A percentile compares a stretch with the other conserved stretches of the same genome.
These are phyloP conservation scores for Zootermopsis nevadensis DNA, from an alignment of 2,888 invertebrate species.

Conservation along the genomic window DNA sequence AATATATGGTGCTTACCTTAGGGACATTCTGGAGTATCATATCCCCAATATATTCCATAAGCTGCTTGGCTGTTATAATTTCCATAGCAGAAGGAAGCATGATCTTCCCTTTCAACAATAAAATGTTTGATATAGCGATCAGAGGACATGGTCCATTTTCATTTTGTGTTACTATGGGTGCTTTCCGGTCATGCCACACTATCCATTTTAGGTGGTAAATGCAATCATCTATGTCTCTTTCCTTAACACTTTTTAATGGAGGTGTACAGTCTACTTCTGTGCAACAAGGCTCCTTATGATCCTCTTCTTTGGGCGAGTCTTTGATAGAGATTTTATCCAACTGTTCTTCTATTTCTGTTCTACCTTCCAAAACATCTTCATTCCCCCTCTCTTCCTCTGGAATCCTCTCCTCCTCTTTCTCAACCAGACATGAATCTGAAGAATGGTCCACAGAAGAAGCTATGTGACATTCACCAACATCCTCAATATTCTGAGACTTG, in stretches of 20 bases:
- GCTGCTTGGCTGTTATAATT: conserved; percentile 63
- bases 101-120: conserved; percentile 64
- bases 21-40: conserved; percentile 64
- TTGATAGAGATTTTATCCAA: too few relatives aligned
- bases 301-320: too few relatives aligned
- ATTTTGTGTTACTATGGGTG: conserved; percentile 68
- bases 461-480: too few relatives aligned
- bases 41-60: conserved; percentile 66
- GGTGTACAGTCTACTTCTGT: not conserved
- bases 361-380: too few relatives aligned
- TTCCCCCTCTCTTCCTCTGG: too few relatives aligned
- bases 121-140: conserved; percentile 67
- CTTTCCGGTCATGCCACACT: conserved; percentile 59
- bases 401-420: too few relatives aligned
- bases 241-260: not conserved
- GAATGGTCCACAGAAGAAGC: too few relatives aligned
- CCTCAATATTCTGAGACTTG: too few relatives aligned
- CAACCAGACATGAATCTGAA: too few relatives aligned
- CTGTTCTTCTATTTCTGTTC: too few relatives aligned
- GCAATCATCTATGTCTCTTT: not conserved
- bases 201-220: conserved; percentile 66
- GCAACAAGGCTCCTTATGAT: too few relatives aligned
- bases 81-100: conserved; percentile 61
- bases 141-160: conserved; percentile 71
- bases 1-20: conserved; percentile 57